Conservation (phyloP, 2,797 vertebrate species). For the Onychomys leucogaster region DNA sequence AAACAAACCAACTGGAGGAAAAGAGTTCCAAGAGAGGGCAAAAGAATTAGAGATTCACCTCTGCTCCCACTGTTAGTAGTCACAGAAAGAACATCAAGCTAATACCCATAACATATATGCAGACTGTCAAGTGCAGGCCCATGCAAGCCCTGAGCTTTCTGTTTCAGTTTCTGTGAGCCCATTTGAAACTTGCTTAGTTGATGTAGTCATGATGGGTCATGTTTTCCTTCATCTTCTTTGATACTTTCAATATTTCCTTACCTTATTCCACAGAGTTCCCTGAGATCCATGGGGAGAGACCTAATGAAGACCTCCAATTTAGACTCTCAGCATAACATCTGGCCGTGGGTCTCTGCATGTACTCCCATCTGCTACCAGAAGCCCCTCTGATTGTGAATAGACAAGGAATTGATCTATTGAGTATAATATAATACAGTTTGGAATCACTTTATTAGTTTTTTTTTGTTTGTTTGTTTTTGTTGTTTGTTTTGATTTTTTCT, state of each 20-base stretch:
- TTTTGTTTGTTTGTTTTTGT: too few species aligned
- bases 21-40: neutral
- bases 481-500: neutral
- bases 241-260: neutral
- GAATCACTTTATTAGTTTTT: neutral
- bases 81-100: neutral
- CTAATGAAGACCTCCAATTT: neutral
- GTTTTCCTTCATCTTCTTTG: neutral
- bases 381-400: neutral
- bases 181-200: neutral
- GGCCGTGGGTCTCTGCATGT: neutral
- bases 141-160: too few species aligned
- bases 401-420: neutral
- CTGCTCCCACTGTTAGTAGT: neutral
- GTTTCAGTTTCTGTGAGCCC: neutral
- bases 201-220: neutral
- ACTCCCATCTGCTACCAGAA: neutral
- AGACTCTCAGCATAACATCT: neutral
- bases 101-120: neutral
- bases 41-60: neutral
- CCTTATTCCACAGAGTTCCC: neutral
- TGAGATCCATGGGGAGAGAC: neutral
- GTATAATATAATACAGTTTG: neutral
- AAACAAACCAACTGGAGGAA: neutral
- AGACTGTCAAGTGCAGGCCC: neutral